Conservation (phyloP, 1,140 invertebrate genomes). For the Zaprionus kolodkinae region DNA sequence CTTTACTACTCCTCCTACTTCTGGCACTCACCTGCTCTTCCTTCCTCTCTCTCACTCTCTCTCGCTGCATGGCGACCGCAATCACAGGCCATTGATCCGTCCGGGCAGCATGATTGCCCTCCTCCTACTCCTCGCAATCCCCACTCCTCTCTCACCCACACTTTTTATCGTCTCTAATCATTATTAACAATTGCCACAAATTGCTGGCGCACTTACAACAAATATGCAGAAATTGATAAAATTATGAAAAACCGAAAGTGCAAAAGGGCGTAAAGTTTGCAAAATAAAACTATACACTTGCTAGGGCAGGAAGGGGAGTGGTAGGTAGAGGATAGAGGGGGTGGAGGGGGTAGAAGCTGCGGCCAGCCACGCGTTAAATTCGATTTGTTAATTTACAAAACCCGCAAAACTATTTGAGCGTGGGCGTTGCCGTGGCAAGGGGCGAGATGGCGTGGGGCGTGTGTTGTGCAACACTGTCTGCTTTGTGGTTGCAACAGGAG, state of each 20-base stretch:
- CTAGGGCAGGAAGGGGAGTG: not conserved
- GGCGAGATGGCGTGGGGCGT: too few relatives aligned
- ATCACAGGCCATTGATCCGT: constrained; percentile 77
- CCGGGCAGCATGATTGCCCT: constrained; percentile 12
- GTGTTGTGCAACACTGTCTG: constrained; percentile 48
- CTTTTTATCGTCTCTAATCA: constrained; percentile 71
- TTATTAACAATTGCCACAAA: constrained; percentile 81
- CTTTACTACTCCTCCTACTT: too few relatives aligned
- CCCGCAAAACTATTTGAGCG: constrained; percentile 77
- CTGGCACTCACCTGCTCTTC: not conserved
- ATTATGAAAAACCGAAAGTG: constrained; percentile 52
- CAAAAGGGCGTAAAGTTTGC: constrained; percentile 48
- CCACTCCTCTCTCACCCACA: not conserved
- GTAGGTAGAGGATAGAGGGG: constrained; percentile 17
- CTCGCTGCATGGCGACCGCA: constrained; percentile 43
- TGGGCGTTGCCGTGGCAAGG: constrained; percentile 43
- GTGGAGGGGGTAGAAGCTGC: not conserved
- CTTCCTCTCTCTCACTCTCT: not conserved
- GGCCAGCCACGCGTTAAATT: constrained; percentile 76
- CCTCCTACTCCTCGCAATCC: not conserved
- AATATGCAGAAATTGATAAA: constrained; percentile 72
- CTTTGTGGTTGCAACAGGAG: constrained; percentile 55
- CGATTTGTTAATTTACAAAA: constrained; percentile 82
- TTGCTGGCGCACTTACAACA: constrained; percentile 69
- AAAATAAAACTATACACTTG: constrained; percentile 48